Conservation (phyloP, 2,113 vertebrate species). For the Tricholaema leucomelas region DNA sequence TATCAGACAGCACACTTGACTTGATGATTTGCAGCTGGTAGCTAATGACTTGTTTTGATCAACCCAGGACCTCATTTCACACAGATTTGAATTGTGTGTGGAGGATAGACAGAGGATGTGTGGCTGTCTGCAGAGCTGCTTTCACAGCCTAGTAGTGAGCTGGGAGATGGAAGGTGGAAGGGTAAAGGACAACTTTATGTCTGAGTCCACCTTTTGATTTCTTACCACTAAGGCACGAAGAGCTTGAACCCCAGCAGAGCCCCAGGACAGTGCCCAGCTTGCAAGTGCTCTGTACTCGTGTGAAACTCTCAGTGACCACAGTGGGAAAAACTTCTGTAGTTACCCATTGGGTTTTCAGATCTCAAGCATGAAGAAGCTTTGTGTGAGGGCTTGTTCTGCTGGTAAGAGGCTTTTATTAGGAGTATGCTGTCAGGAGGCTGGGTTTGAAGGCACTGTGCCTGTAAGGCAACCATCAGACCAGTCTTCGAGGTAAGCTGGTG, state of each 20-base stretch:
- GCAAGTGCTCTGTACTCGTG: neutral
- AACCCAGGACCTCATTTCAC: rapidly evolving
- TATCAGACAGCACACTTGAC: neutral
- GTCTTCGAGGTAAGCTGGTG: rapidly evolving
- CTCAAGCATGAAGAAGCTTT: neutral
- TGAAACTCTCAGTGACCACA: neutral
- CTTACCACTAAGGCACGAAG: neutral
- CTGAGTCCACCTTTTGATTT: neutral
- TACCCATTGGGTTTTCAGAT: neutral
- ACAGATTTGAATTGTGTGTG: neutral
- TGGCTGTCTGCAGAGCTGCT: neutral
- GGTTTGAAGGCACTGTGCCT: neutral
- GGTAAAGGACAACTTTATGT: neutral
- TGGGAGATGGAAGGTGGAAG: neutral
- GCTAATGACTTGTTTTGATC: neutral
- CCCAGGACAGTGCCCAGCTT: neutral
- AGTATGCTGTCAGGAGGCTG: neutral
- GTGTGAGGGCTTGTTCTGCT: neutral
- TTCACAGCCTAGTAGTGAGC: neutral
- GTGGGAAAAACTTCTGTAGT: neutral
- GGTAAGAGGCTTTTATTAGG: neutral
- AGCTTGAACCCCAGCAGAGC: neutral
- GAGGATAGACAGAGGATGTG: neutral
- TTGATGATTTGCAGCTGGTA: neutral
- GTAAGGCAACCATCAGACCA: neutral